Percentiles rank a stretch among this genome's conserved stretches.
These are phyloP conservation scores for Chrysolina americana DNA, from an alignment of 2,888 invertebrate species.

Conservation along the genomic window DNA sequence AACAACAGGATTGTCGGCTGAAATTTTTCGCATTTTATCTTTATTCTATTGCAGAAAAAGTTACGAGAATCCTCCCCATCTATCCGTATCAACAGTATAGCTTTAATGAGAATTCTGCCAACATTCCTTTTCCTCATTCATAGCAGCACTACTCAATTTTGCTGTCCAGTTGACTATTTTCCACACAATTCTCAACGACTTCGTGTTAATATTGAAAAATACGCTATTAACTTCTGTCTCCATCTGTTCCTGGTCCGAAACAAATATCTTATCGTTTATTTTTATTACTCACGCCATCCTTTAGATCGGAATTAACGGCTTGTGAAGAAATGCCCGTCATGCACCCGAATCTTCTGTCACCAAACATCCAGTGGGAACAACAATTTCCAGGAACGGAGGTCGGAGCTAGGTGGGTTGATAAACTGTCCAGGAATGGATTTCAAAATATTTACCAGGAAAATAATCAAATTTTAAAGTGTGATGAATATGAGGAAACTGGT, in stretches of 20 bases:
- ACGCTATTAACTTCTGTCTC: conserved; percentile 14
- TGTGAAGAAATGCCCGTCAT: conserved; percentile 3
- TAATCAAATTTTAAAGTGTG: no score
- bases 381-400: background rate
- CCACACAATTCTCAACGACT: conserved; percentile 36
- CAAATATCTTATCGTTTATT: conserved; percentile 7
- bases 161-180: conserved; percentile 34
- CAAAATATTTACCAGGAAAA: no score
- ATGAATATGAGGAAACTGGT: no score
- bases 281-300: conserved; percentile 12
- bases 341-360: conserved; percentile 12
- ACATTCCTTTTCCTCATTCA: no score
- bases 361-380: background rate
- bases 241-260: conserved; percentile 7
- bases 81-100: no score
- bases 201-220: conserved; percentile 19
- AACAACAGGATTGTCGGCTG: no score
- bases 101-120: no score
- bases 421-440: no score
- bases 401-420: background rate
- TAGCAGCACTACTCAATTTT: background rate
- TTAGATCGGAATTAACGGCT: background rate
- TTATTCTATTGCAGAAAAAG: no score
- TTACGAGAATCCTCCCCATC: no score
- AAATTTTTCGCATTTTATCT: no score